Base-by-base conservation (phyloP, 2,888 invertebrate species). In the Eilema sororculum region DNA sequence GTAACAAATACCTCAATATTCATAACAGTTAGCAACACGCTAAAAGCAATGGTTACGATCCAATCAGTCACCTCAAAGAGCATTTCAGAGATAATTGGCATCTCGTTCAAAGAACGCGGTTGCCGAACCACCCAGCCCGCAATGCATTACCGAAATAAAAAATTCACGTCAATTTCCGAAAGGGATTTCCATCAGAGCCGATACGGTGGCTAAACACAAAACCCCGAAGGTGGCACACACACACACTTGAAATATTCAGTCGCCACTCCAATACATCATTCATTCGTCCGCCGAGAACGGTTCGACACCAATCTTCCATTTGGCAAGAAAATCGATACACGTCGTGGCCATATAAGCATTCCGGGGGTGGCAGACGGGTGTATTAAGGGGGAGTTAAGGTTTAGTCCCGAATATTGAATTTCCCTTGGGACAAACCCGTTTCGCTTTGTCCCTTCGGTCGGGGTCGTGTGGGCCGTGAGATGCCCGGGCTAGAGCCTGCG, bases 321-420 rank as follows among this genome's bases (percentile, higher is more conserved):
- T 95, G 95, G 92, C 92, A 93, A 93, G 94, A 94, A 95, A 95
- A 95, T 95, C 95, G 95, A 95, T 95, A 95, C 95, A 95, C 94
- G 91, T 90, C 94, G 91, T 94, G 94, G 95, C 95, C 95, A 95
- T 95, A 95, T 95, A 95, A 95, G 95, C 95, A 95, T 95, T 94
- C 93, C 91, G 91, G 91, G 94, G 94, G 93, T 86, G 93, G 94
- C 88, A 93, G 94, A 93, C 93, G 92, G 94, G 93, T 88, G 95
- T 90, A 92, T 94, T 93, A 93, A 92, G 93, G 95, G 87, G 95
- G 95, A 93, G 95, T 93, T 95, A 95, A 93, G 95, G 95, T 95
- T 95, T 95, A 95, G 95, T 94, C 95, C 95, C 95, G 95, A 95
- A 95, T 95, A 95, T 95, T 95, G 95, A 95, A 95, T 95, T 95